Evolutionary conservation across 2,888 invertebrate species (phyloP), one percentile per base, ranked within the genome.

Genomic region (Drosophila suboccidentalis): DNA sequence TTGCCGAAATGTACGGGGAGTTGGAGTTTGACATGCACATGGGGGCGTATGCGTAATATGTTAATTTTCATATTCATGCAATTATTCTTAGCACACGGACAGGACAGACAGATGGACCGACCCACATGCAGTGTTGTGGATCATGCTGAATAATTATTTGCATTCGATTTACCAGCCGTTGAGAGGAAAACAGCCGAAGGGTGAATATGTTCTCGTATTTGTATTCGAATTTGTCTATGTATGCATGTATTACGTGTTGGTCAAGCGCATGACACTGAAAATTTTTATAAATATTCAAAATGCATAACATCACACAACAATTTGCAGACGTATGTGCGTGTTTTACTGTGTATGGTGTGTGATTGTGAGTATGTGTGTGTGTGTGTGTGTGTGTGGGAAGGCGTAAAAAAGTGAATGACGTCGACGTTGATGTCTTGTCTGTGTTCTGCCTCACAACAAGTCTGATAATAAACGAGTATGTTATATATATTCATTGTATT

Each of bases 251-350:
- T 34, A 44, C 59, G 34, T 57, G 47, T 68, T 47, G 62, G 49
- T 67, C 58, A 55, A 61, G 46, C 22, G 22, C 17, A 46, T 11
- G 58, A 29, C 34, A 36, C 29, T 57, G 43, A 67, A 54, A 43
- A 57, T 53, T 68, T 69, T 78, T 72, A 89, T 75, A 81, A 89
- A 87, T 81, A 89, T 87, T 84, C 78, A 75, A 78, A 87, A 66
- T 71, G 65, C 57, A 78, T 54, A 67, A 43, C 67, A 62, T 47
- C 49, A 47, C 34, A 59, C 43, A 39, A 55, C 63, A 70, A 47
- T 65, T 26, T 54, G 49, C 55, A 36, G 29, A 26, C 41, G 43
- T 54, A 34, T 61, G 44, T 50, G 59, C 5, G 43, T 55, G 43
- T 10, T 36, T 32, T 26, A 26, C 26, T 26, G 26, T 26, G 26